phyloP scores from a whole-genome alignment of 2,888 invertebrate species.

The Himalopsyche anomala region DNA sequence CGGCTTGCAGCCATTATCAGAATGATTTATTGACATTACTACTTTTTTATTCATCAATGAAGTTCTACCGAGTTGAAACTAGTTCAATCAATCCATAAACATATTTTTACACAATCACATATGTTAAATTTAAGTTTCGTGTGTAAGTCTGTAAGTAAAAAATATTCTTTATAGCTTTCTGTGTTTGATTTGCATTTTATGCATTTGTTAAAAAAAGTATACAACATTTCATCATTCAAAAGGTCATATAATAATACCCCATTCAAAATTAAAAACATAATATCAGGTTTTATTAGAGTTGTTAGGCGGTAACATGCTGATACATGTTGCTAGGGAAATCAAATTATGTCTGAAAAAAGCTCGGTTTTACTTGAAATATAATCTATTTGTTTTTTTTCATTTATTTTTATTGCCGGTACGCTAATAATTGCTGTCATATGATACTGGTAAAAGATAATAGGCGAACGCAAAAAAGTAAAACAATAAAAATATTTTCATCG shows the following conservation, averaged over 20 bases:
- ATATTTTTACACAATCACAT: too few species aligned
- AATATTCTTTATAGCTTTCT: too few species aligned
- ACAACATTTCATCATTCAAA: constrained; percentile 3
- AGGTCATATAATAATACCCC: constrained; percentile 45
- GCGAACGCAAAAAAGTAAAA: constrained; percentile 3
- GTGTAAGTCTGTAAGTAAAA: too few species aligned
- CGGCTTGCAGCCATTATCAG: too few species aligned
- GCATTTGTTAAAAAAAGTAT: background rate
- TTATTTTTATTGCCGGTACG: background rate
- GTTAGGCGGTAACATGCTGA: constrained; percentile 55
- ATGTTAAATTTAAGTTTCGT: too few species aligned
- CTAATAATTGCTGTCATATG: constrained; percentile 51
- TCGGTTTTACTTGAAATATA: constrained; percentile 46
- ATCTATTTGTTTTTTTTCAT: constrained; percentile 49
- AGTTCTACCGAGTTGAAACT: too few species aligned
- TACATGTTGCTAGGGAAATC: constrained; percentile 51
- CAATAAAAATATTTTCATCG: constrained; percentile 41
- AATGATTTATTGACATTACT: too few species aligned
- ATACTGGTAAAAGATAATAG: constrained; percentile 34
- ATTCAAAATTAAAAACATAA: constrained; percentile 56
- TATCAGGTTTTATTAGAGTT: constrained; percentile 57
- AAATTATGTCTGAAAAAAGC: constrained; percentile 38
- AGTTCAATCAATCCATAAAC: too few species aligned
- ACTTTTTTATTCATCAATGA: too few species aligned
- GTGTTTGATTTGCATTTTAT: too few species aligned